Percentiles rank a stretch among this genome's conserved stretches.
These are phyloP conservation scores for Cryptocheilus praepositus DNA, from an alignment of 2,888 invertebrate genomes.

Conservation along the genomic window DNA sequence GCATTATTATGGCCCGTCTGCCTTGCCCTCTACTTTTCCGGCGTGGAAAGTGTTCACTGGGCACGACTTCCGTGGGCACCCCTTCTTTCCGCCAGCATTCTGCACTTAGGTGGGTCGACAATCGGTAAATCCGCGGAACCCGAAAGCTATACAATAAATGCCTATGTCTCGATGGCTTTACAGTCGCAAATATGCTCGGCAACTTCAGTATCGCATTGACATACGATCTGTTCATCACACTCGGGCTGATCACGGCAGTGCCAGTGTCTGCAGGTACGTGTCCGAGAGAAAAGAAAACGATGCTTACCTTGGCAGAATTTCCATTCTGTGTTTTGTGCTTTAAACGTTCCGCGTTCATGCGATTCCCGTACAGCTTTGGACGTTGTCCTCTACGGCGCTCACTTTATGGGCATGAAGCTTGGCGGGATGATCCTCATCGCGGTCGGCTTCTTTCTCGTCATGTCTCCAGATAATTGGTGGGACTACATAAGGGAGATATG, in stretches of 20 bases:
- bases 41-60: constrained; percentile 89
- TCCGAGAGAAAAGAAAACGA: background rate
- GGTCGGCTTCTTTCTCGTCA: constrained; percentile 93
- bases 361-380: constrained; percentile 83
- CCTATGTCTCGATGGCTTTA: constrained; percentile 48
- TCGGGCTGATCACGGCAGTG: constrained; percentile 94
- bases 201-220: constrained; percentile 96
- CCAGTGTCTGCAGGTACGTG: constrained; percentile 93
- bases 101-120: constrained; percentile 82
- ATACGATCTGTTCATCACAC: constrained; percentile 95
- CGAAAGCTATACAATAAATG: too few species aligned
- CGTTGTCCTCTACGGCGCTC: constrained; percentile 88
- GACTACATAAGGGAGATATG: constrained; percentile 93
- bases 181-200: constrained; percentile 93
- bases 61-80: constrained; percentile 92
- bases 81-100: constrained; percentile 86
- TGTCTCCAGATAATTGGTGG: constrained; percentile 98
- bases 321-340: too few species aligned
- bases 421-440: constrained; percentile 94
- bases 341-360: constrained; percentile 1
- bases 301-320: background rate
- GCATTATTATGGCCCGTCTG: constrained; percentile 94
- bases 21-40: constrained; percentile 89
- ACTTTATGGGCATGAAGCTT: constrained; percentile 95
- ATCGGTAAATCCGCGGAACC: too few species aligned